Base-by-base conservation (phyloP, 2,113 vertebrate species). In the Ancistrus triradiatus region DNA sequence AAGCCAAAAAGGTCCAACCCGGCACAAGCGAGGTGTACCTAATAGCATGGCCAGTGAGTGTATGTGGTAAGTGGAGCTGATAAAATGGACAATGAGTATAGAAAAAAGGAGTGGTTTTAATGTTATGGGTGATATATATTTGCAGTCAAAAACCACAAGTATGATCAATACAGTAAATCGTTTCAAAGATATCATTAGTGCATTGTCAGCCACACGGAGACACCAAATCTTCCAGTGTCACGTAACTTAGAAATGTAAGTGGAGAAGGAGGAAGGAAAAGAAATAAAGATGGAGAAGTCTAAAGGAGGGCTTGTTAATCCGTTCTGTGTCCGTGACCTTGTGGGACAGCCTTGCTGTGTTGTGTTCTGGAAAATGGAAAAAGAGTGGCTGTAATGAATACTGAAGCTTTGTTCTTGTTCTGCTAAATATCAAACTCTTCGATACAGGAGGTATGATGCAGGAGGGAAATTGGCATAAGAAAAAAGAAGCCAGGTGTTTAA, bases 301-400 rank as follows among this genome's bases (percentile, higher is more conserved):
- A 69, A 65, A 77, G 74, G 72, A 74, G 81, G 75, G 84, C 83
- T 82, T 85, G 83, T 85, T 77, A 79, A 84, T 80, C 75, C 59
- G 58, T 71, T 70, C 67, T 13, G 70, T 71, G 70, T 71, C 73
- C 35, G 58, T 58, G 76, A 80, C 78, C 76, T 77, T 69, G 63
- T 77, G 81, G 84, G 81, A 83, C 75, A 76, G 66, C 53, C 27
- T 60, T 59, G 67, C 24, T 4, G n/a, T 51, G 73, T 75, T 82
- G 68, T 74, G 76, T 79, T 80, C 78, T 74, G 72, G 77, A 70
- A 79, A 77, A 79, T 67, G 37, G 71, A 66, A 68, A 66, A 70
- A 70, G 68, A 31, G 80, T 69, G 49, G 60, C 53, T 42, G 79
- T 74, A 69, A 80, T 78, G 75, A 79, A 77, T 73, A 66, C 66